These are phyloP conservation scores for Gastracanthus pulcherrimus DNA, from an alignment of 2,888 invertebrate genomes.

Conservation along the genomic window DNA sequence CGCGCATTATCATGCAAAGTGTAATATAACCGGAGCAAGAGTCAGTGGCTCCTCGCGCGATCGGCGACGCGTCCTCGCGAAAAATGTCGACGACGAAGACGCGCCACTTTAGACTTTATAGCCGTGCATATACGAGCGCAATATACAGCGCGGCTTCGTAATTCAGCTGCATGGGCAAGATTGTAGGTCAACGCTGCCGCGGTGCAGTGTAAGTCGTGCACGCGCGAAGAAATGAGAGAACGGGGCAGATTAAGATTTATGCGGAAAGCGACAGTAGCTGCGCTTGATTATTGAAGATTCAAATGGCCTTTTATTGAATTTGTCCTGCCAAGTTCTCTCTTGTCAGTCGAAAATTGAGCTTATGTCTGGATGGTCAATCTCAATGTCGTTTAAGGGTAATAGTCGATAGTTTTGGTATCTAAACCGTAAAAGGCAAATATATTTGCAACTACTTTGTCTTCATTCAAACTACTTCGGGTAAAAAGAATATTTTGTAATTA, in stretches of 20 bases:
- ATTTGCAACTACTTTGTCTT: too few relatives aligned
- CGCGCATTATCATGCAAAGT: neutral
- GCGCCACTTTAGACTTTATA: constrained; percentile 17
- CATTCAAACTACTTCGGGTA: too few relatives aligned
- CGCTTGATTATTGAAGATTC: too few relatives aligned
- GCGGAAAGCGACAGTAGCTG: neutral
- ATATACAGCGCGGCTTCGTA: constrained; percentile 8
- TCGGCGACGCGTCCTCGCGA: constrained; percentile 45
- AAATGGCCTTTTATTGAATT: too few relatives aligned
- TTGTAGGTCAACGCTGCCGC: constrained; percentile 39
- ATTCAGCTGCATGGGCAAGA: constrained; percentile 38
- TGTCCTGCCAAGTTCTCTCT: too few relatives aligned
- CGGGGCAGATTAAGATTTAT: neutral
- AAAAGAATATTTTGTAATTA: too few relatives aligned
- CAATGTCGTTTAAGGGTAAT: too few relatives aligned
- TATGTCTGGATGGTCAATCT: too few relatives aligned
- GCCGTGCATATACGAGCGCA: too few relatives aligned
- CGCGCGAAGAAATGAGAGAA: neutral
- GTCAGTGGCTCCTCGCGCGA: constrained; percentile 1
- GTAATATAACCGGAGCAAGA: constrained; percentile 25
- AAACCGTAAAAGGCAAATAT: too few relatives aligned
- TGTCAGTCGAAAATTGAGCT: too few relatives aligned
- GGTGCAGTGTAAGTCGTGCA: neutral
- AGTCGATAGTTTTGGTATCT: too few relatives aligned
- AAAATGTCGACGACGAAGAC: constrained; percentile 44